Evolutionary conservation across 2,113 vertebrate species (phyloP).

Genomic region (Tenebrosternarchus preto): DNA sequence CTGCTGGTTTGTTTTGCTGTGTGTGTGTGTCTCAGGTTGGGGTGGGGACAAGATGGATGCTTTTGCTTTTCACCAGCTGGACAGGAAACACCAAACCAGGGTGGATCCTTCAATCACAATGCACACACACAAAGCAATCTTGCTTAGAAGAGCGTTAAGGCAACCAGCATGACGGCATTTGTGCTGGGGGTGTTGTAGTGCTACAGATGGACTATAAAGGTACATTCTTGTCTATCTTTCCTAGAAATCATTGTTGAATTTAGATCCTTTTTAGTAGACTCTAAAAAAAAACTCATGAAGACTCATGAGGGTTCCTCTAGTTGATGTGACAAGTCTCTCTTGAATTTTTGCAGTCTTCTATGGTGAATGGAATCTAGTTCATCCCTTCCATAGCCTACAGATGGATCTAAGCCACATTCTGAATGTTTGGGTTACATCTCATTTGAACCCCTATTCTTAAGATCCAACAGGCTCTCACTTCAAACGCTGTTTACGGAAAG

Average conservation of each 20-base stretch:
- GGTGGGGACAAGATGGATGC: too few species aligned
- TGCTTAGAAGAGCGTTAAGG: too few species aligned
- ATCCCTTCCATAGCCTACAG: conserved; percentile 14
- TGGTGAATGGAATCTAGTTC: not conserved
- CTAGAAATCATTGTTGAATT: not conserved
- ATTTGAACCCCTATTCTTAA: not conserved
- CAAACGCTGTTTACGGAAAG: not conserved
- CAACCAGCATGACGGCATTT: too few species aligned
- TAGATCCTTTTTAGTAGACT: conserved; percentile 1
- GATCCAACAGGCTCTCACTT: not conserved
- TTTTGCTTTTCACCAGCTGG: too few species aligned
- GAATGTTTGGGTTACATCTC: conserved; percentile 30
- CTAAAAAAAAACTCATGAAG: conserved; percentile 16
- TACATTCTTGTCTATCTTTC: not conserved
- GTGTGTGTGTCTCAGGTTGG: not conserved
- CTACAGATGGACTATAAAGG: not conserved
- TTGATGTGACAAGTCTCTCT: conserved; percentile 3
- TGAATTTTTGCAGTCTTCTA: not conserved
- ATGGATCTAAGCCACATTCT: conserved; percentile 15
- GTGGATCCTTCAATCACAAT: too few species aligned
- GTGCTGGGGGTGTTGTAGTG: not conserved
- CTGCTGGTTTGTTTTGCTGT: not conserved
- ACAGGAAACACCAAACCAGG: too few species aligned
- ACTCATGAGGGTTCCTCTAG: conserved; percentile 12
- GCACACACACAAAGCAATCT: too few species aligned